phyloP scores from a whole-genome alignment of 2,113 vertebrate species.

The Apeltes quadracus region DNA sequence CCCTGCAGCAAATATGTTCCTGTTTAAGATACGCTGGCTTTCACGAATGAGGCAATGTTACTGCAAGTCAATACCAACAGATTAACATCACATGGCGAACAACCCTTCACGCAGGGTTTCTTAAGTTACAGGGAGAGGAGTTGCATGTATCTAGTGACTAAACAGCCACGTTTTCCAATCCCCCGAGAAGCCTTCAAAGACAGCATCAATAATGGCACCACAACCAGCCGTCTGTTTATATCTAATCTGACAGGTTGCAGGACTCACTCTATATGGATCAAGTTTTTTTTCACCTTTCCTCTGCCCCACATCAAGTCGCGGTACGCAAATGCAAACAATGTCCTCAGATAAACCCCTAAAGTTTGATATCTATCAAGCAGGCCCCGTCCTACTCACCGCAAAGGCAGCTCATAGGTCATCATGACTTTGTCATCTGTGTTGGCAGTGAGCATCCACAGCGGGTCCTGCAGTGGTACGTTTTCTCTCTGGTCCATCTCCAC shows the following conservation, averaged over 20 bases:
- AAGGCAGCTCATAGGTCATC: conserved; percentile 93
- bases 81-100: background rate
- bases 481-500: conserved; percentile 71
- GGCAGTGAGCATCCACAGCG: conserved; percentile 87
- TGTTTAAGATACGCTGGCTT: background rate
- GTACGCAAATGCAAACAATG: background rate
- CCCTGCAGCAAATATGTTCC: conserved; percentile 18
- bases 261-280: background rate
- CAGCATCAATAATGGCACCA: no score
- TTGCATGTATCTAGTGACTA: background rate
- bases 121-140: background rate
- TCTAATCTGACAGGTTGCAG: no score
- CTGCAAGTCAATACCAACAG: background rate
- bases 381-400: conserved; percentile 80
- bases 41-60: background rate
- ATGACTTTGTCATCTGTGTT: conserved; percentile 85
- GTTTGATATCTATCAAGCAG: conserved; percentile 11
- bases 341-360: background rate
- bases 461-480: conserved; percentile 84
- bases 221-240: no score
- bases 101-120: background rate
- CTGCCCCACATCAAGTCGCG: background rate
- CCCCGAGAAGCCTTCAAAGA: no score
- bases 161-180: no score
- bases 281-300: background rate